These are phyloP conservation scores for Actenoides lindsayi DNA, from an alignment of 2,113 vertebrate genomes.

Conservation along the genomic window DNA sequence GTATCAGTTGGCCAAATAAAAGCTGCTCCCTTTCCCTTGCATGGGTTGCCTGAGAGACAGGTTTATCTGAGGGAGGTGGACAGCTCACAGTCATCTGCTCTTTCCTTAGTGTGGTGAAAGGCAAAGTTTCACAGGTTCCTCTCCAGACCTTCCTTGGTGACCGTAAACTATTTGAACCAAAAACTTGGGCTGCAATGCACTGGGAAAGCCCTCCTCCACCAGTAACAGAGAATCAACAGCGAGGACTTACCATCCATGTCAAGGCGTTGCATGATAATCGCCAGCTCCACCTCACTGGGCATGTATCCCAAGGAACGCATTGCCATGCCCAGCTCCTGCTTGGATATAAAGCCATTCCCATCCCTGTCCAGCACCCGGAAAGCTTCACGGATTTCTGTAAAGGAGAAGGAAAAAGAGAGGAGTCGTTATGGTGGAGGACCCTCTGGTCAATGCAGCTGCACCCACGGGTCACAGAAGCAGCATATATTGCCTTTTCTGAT, in stretches of 20 bases:
- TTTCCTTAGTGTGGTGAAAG: not conserved
- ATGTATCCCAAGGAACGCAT: conserved; percentile 99
- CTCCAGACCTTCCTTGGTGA: not conserved
- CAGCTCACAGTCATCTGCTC: rapidly evolving
- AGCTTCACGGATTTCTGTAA: conserved; percentile 95
- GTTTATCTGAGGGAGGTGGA: not conserved
- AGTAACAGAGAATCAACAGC: not conserved
- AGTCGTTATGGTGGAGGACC: not conserved
- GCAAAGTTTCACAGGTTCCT: not conserved
- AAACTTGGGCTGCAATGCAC: rapidly evolving
- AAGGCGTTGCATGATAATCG: conserved; percentile 98
- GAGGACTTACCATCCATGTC: conserved; percentile 95
- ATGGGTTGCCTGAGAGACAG: rapidly evolving
- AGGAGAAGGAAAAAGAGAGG: conserved; percentile 50
- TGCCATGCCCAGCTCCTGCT: conserved; percentile 99
- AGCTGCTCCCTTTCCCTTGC: not conserved
- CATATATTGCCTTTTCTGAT: not conserved
- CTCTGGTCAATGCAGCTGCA: not conserved
- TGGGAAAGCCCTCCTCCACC: not conserved
- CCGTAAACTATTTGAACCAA: rapidly evolving
- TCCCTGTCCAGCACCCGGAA: conserved; percentile 96
- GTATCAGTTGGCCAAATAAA: not conserved
- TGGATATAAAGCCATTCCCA: conserved; percentile 98
- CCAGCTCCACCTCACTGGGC: conserved; percentile 98
- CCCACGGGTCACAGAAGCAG: not conserved